phyloP scores from a whole-genome alignment of 2,113 vertebrate genomes.

The Phalacrocorax aristotelis region DNA sequence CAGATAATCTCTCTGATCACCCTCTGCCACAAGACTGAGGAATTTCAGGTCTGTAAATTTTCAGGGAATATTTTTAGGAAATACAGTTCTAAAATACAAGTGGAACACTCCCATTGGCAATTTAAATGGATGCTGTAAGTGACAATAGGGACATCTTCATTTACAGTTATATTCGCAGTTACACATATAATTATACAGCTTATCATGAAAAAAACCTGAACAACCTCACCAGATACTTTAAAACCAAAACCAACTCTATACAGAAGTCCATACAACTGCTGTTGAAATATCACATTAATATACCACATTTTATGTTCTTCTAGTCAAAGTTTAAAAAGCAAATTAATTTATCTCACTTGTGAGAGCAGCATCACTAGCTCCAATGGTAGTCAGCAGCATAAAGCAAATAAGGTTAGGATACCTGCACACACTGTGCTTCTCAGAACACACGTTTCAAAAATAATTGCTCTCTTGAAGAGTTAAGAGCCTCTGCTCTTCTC shows the following conservation, averaged over 20 bases:
- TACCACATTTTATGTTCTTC: background rate
- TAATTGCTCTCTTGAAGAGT: constrained; percentile 20
- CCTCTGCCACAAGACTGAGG: background rate
- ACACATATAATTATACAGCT: background rate
- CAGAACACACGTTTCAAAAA: background rate
- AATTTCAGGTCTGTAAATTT: background rate
- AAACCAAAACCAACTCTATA: background rate
- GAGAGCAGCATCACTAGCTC: background rate
- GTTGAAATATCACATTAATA: background rate
- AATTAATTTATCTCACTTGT: background rate
- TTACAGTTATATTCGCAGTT: background rate
- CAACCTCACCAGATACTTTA: background rate
- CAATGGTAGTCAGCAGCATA: background rate
- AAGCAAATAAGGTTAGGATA: background rate
- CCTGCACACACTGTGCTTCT: background rate
- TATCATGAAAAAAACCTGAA: background rate
- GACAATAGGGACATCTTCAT: background rate
- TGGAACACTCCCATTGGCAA: background rate
- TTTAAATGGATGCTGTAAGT: background rate
- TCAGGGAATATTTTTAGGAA: background rate
- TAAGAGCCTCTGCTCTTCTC: constrained; percentile 13
- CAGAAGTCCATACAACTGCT: background rate
- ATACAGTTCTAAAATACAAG: background rate
- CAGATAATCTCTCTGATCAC: background rate
- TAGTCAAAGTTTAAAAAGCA: background rate